phyloP scores from a whole-genome alignment of 2,888 invertebrate genomes.

The Invenusta paracnida region DNA sequence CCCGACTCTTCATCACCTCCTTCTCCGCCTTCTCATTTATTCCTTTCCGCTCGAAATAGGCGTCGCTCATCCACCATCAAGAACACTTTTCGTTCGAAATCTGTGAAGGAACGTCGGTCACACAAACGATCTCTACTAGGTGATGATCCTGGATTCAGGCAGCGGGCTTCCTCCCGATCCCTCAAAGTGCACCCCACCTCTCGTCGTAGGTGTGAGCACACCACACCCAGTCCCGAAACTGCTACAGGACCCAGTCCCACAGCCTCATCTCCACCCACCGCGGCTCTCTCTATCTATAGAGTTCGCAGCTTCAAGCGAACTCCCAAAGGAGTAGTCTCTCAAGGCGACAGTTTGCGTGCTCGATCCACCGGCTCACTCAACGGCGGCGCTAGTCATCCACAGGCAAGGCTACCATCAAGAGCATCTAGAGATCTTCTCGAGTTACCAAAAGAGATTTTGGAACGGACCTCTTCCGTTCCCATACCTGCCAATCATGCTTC shows the following conservation, averaged over 20 bases:
- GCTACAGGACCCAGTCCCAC: neutral
- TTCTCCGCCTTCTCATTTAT: neutral
- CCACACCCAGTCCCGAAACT: neutral
- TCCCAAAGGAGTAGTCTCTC: slow-evolving; percentile 81
- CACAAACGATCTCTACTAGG: neutral
- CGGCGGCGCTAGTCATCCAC: too few species aligned
- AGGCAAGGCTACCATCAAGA: too few species aligned
- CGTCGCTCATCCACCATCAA: neutral
- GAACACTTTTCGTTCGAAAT: neutral
- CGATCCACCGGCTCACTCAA: slow-evolving; percentile 69
- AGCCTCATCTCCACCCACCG: neutral
- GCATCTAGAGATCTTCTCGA: too few species aligned
- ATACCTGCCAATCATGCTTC: too few species aligned
- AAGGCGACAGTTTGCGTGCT: slow-evolving; percentile 75
- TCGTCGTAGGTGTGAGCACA: neutral
- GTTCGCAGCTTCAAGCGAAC: slow-evolving; percentile 88
- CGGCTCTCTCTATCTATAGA: slow-evolving; percentile 65
- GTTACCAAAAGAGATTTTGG: too few species aligned
- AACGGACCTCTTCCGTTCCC: too few species aligned
- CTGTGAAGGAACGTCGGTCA: neutral
- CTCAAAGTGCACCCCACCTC: neutral
- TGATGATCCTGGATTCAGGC: neutral
- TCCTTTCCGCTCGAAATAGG: neutral
- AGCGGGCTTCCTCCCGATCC: neutral
- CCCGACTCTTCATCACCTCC: neutral